Evolutionary conservation across 2,797 vertebrate species (phyloP).

Genomic region (Huso huso): DNA sequence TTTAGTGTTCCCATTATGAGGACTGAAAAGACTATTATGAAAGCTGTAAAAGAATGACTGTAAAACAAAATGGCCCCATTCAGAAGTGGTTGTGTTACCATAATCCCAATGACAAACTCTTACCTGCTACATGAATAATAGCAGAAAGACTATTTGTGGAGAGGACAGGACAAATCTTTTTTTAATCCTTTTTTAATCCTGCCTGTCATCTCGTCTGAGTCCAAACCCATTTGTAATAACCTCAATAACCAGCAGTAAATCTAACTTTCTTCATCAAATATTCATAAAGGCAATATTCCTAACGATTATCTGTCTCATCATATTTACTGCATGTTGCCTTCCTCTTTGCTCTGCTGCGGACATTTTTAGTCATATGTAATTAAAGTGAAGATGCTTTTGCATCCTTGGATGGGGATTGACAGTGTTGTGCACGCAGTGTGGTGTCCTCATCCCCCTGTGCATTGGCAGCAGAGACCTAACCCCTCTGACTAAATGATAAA

Average conservation of each 20-base stretch:
- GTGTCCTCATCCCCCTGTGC: slow-evolving; percentile 33
- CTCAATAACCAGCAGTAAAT: slow-evolving; percentile 74
- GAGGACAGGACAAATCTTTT: slow-evolving; percentile 69
- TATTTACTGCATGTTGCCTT: slow-evolving; percentile 94
- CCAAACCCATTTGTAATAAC: slow-evolving; percentile 82
- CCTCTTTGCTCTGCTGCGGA: slow-evolving; percentile 76
- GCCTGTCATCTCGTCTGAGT: slow-evolving; percentile 72
- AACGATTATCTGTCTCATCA: slow-evolving; percentile 98
- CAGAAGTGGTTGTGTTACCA: slow-evolving; percentile 18
- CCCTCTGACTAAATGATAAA: neutral
- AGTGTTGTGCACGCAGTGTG: slow-evolving; percentile 30
- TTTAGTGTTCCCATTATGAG: slow-evolving; percentile 1
- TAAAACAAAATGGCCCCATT: slow-evolving; percentile 17
- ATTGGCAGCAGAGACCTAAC: slow-evolving; percentile 29
- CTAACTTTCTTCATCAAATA: slow-evolving; percentile 82
- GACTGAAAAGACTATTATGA: neutral
- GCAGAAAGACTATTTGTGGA: slow-evolving; percentile 70
- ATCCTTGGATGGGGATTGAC: slow-evolving; percentile 38
- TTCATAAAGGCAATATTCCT: slow-evolving; percentile 93
- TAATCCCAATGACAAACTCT: slow-evolving; percentile 37
- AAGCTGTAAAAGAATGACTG: neutral
- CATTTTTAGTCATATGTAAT: slow-evolving; percentile 83
- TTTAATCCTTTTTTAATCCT: slow-evolving; percentile 75
- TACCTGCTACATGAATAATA: slow-evolving; percentile 53
- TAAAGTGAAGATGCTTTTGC: slow-evolving; percentile 71